phyloP scores from a whole-genome alignment of 2,797 vertebrate genomes.

The Sebastes nivosus region DNA sequence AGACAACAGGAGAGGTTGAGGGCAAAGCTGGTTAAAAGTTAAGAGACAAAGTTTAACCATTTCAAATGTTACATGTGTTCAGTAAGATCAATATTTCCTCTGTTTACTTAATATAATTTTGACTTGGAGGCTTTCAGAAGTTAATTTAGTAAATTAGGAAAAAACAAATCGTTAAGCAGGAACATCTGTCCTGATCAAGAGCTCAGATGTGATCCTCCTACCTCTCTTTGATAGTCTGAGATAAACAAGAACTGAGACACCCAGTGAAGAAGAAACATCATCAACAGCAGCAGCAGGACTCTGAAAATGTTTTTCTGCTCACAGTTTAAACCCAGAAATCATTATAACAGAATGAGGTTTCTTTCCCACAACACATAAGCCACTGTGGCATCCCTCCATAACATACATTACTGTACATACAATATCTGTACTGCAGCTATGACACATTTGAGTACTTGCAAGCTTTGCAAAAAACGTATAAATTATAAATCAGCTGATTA shows the following conservation, averaged over 20 bases:
- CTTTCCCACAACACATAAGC: neutral
- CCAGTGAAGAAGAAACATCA: neutral
- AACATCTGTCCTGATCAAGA: constrained; percentile 11
- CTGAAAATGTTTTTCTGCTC: neutral
- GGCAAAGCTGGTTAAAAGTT: neutral
- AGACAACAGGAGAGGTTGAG: neutral
- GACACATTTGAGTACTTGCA: neutral
- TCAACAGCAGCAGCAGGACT: neutral
- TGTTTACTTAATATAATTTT: too few relatives aligned
- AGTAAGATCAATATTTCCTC: neutral
- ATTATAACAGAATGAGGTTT: neutral
- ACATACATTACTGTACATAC: neutral
- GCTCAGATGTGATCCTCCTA: neutral
- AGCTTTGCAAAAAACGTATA: neutral
- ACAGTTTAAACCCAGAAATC: neutral
- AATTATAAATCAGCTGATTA: neutral
- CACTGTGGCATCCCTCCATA: neutral
- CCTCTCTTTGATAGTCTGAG: constrained; percentile 4
- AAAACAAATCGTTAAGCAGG: neutral
- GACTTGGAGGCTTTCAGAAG: neutral
- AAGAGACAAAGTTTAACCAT: neutral
- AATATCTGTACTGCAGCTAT: neutral
- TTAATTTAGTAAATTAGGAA: neutral
- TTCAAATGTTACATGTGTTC: neutral
- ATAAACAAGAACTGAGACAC: constrained; percentile 6